Evolutionary conservation across 23 tunicate species (phyloP), one percentile per base, ranked within the genome.

Genomic region (Phallusia fumigata): DNA sequence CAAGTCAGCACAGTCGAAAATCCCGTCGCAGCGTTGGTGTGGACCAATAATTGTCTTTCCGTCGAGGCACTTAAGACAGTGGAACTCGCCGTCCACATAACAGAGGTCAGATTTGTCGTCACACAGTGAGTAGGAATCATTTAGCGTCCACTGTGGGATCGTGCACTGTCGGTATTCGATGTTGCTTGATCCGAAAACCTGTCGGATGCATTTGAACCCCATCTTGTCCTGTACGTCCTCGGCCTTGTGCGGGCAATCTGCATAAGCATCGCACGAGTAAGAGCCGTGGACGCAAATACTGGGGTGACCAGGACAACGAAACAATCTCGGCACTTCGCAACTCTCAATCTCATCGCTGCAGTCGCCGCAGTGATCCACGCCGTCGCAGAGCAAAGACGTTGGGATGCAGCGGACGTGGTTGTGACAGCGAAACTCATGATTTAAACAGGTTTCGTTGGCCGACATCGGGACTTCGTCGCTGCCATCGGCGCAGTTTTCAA

Each of bases 71-170:
- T 36, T 47, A 0, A 64, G 36, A 36, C 89, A 85, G 16, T 15
- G 64, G 2, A 79, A 79, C 19, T 77, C 53, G 0, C 84, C 89
- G 78, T 85, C 79, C 18, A 11, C 64, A 5, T 0, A 85, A 64
- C 89, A 85, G 13, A 77, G 30, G 31, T 84, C 88, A 18, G 88
- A 84, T 33, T 64, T 22, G 69, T 84, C 88, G 31, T 47, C 75
- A 31, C 88, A 84, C 18, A 36, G 18, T 15, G 82, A 21, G 47
- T 50, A 52, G 22, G 51, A 31, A 53, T 51, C 82, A 28, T 77
- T 28, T 12, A 84, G 75, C 19, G 88, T 77, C 88, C 88, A 84
- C 69, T 85, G 89, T 21, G 89, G 89, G 0, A 85, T 65, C 19
- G 33, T 0, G 35, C 89, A 85, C 8, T 35, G 18, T 10, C 32